Percentiles rank a stretch among this genome's conserved stretches.
These are phyloP conservation scores for Drosophila diplacantha DNA, from an alignment of 2,888 invertebrate genomes.

Conservation along the genomic window DNA sequence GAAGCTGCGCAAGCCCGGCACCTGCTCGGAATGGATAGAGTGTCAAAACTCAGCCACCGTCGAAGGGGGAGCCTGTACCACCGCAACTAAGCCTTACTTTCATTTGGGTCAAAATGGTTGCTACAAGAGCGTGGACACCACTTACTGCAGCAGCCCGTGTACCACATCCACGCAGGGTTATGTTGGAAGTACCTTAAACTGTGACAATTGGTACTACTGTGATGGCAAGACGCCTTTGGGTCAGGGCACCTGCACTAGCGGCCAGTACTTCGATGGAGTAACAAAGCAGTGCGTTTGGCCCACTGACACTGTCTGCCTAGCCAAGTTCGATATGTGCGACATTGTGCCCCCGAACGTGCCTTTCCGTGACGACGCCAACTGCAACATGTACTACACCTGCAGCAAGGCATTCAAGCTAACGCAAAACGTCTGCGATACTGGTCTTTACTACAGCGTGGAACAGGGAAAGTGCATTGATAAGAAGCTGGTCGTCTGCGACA, in stretches of 20 bases:
- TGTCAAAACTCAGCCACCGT: constrained; percentile 51
- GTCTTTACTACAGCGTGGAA: constrained; percentile 53
- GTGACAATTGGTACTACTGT: constrained; percentile 66
- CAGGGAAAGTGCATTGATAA: constrained; percentile 50
- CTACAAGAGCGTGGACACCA: not conserved
- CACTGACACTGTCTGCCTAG: constrained; percentile 46
- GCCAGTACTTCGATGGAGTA: constrained; percentile 51
- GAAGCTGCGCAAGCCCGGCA: constrained; percentile 64
- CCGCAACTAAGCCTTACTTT: constrained; percentile 4
- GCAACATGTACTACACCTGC: constrained; percentile 60
- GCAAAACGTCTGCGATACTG: constrained; percentile 38
- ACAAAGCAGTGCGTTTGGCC: constrained; percentile 54
- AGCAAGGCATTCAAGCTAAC: constrained; percentile 11
- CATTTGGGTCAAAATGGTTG: constrained; percentile 26
- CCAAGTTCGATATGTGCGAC: constrained; percentile 58
- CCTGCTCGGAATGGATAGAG: constrained; percentile 52
- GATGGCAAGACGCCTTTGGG: constrained; percentile 1
- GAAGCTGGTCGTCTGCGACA: constrained; percentile 52
- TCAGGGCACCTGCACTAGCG: constrained; percentile 47
- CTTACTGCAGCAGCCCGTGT: constrained; percentile 59
- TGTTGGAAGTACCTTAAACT: constrained; percentile 55
- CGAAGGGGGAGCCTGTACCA: constrained; percentile 4
- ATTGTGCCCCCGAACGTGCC: constrained; percentile 45
- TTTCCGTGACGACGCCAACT: constrained; percentile 60
- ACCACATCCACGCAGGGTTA: constrained; percentile 45